A percentile compares a stretch with the other conserved stretches of the same genome.
Conservation (phyloP, 2,888 invertebrate species). For the Leptopilina myrica region DNA sequence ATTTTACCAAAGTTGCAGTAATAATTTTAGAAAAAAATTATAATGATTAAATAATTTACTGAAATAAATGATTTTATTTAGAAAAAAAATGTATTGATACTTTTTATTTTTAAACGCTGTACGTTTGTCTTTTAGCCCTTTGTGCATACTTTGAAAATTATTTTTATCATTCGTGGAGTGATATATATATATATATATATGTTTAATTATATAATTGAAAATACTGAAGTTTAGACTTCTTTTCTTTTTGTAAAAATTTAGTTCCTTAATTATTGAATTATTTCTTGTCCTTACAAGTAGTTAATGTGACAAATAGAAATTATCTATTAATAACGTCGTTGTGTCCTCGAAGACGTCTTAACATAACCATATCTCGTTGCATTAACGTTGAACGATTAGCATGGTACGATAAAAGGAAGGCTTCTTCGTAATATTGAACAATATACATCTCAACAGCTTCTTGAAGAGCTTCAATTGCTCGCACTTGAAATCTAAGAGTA, state of each 20-base stretch:
- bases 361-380: conserved; percentile 76
- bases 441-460: conserved; percentile 78
- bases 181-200: too few relatives aligned
- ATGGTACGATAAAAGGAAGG: conserved; percentile 75
- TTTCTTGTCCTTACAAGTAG: too few relatives aligned
- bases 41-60: conserved; percentile 58
- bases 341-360: conserved; percentile 75
- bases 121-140: background rate
- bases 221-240: too few relatives aligned
- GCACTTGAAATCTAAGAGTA: conserved; percentile 68
- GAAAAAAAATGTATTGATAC: conserved; percentile 42
- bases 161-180: background rate
- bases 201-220: too few relatives aligned
- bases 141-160: background rate
- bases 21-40: conserved; percentile 54
- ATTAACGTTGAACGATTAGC: conserved; percentile 77
- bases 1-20: conserved; percentile 70
- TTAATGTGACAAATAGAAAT: background rate
- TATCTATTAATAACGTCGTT: conserved; percentile 69
- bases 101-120: background rate
- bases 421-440: conserved; percentile 77
- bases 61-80: conserved; percentile 62
- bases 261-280: too few relatives aligned
- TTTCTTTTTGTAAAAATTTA: too few relatives aligned
- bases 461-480: conserved; percentile 77